Base-by-base conservation (phyloP, 2,113 vertebrate species). In the Shinisaurus crocodilurus region DNA sequence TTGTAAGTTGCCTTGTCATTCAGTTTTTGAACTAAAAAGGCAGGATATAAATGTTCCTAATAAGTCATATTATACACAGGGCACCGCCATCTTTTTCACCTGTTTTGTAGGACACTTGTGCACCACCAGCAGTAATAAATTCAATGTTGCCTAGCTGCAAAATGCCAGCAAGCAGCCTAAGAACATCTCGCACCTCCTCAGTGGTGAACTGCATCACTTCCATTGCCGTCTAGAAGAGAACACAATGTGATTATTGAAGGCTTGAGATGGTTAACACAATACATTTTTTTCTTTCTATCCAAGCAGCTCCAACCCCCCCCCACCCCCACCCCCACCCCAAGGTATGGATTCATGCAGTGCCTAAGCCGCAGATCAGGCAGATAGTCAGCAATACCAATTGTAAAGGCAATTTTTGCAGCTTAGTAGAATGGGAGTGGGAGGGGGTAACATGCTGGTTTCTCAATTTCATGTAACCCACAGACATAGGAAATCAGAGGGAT, bases 81-180 rank as follows among this genome's bases (percentile, higher is more conserved):
- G 13, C 37, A 79, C 67, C 13, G 50, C 0, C 60, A 12, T 6
- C 91, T 95, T 90, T 93, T 32, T 95, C 88, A 99, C 99, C 99
- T 96, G 98, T 97, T 96, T 99, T 99, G 94, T 98, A 99, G 92
- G 98, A 98, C 82, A 99, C 97, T 45, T 99, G 99, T 0, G 99
- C 99, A 75, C 99, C 99, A 1, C 99, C 99, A 32, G 99, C 99
- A 50, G 98, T 99, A 96, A 99, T 98, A 84, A 99, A 99, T 88
- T 99, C 98, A 29, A 99, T 95, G 50, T 99, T 99, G 75, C 99
- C 99, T 0, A 98, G 91, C 83, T 99, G 99, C 29, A 99, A 97
- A 91, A 99, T 97, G 43, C 98, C 99, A 29, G 99, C 98, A 84
- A 99, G 98, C 85, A 99, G 97, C 90, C 98, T 97, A 94, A 99